Percentiles rank a stretch among this genome's conserved stretches.
Evolutionary conservation across 2,888 invertebrate genomes (phyloP).

Genomic region (Cyaniris semiargus): DNA sequence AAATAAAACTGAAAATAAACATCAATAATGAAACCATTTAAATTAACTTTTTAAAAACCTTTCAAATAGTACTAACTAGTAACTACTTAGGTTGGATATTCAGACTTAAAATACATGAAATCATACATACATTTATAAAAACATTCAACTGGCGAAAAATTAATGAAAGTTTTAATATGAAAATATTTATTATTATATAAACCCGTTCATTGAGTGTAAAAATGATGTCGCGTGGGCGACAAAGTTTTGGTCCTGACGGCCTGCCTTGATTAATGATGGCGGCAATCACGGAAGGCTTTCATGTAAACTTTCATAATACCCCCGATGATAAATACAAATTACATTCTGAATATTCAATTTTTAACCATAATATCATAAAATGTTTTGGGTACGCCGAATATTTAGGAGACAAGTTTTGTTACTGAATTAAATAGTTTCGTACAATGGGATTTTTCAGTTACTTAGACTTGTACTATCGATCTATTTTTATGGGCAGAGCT

Average conservation of each 20-base stretch:
- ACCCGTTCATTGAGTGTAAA: constrained; percentile 6
- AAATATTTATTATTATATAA: background rate
- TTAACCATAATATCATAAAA: background rate
- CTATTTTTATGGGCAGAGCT: too few species aligned
- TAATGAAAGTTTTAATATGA: too few species aligned
- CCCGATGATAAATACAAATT: constrained; percentile 23
- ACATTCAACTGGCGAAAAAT: too few species aligned
- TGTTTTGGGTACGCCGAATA: background rate
- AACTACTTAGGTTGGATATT: too few species aligned
- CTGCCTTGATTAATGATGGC: constrained; percentile 24
- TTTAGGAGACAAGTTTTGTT: too few species aligned
- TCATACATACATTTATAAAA: too few species aligned
- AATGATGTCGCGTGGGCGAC: constrained; percentile 10
- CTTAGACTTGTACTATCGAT: too few species aligned
- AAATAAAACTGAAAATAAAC: too few species aligned
- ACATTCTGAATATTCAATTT: background rate
- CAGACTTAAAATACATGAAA: too few species aligned
- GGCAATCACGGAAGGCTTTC: constrained; percentile 21
- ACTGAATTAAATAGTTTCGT: background rate
- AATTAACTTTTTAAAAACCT: too few species aligned
- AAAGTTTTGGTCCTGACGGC: constrained; percentile 25
- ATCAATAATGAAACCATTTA: too few species aligned
- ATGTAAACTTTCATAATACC: constrained; percentile 29
- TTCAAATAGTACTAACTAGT: too few species aligned
- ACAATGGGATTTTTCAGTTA: background rate